These are phyloP conservation scores for Machimus rusticus DNA, from an alignment of 2,888 invertebrate species.

Conservation along the genomic window DNA sequence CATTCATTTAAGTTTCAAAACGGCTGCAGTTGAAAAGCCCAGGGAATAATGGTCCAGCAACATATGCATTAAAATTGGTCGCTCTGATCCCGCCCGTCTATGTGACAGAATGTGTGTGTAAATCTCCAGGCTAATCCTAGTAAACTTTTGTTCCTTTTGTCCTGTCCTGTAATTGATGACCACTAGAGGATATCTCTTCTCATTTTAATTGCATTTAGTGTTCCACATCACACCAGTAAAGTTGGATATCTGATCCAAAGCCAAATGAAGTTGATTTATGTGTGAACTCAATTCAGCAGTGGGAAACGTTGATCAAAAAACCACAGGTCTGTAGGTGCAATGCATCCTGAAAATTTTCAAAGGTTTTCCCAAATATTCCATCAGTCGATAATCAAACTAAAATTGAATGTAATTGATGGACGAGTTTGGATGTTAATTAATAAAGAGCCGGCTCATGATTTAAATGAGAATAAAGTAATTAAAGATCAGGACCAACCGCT, in stretches of 20 bases:
- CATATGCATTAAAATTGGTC: neutral
- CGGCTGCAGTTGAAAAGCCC: neutral
- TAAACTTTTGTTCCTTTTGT: neutral
- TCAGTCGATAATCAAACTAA: neutral
- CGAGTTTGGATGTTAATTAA: neutral
- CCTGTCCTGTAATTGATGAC: conserved; percentile 1
- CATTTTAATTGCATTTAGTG: conserved; percentile 11
- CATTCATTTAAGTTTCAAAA: neutral
- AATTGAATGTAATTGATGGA: neutral
- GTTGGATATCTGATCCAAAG: neutral
- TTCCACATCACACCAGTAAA: neutral
- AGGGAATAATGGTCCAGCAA: neutral
- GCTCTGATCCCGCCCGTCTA: neutral
- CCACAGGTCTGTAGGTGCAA: neutral
- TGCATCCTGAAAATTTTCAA: neutral
- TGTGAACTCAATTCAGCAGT: neutral
- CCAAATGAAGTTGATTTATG: conserved; percentile 11
- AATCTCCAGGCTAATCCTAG: conserved; percentile 3
- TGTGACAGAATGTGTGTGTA: neutral
- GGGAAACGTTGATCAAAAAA: neutral
- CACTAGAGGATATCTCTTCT: neutral
- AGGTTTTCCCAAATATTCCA: neutral
- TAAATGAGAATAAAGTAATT: neutral
- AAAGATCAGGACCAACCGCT: neutral
- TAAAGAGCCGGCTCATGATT: neutral